A percentile compares a stretch with the other conserved stretches of the same genome.
Evolutionary conservation across 2,113 vertebrate genomes (phyloP).

Genomic region (Perca schrenkii): DNA sequence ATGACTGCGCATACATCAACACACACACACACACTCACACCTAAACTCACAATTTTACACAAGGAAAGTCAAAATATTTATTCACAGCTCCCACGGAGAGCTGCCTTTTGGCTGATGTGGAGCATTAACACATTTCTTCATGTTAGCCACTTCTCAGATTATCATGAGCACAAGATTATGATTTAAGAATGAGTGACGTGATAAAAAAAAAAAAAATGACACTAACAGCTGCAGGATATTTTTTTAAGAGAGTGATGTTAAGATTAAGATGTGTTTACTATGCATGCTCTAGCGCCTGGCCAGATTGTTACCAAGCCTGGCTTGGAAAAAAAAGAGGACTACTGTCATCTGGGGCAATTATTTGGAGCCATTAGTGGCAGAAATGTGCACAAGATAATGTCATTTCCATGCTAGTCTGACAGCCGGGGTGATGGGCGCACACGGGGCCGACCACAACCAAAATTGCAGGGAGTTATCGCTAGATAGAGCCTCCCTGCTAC

Average conservation of each 20-base stretch:
- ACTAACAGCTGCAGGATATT: conserved; percentile 21
- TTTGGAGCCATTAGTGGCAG: conserved; percentile 69
- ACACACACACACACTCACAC: conserved; percentile 28
- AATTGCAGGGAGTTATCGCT: conserved; percentile 67
- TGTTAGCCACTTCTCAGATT: conserved; percentile 52
- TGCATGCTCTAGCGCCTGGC: not conserved
- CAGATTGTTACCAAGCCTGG: conserved; percentile 7
- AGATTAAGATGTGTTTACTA: conserved; percentile 4
- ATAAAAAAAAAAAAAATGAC: conserved; percentile 9
- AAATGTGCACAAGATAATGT: conserved; percentile 64
- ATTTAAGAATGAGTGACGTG: conserved; percentile 59
- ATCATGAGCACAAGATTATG: conserved; percentile 42
- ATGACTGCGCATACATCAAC: conserved; percentile 45
- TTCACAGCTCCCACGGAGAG: conserved; percentile 70
- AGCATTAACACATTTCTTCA: conserved; percentile 58
- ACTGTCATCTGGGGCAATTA: conserved; percentile 61
- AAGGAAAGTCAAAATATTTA: conserved; percentile 77
- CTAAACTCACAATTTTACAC: conserved; percentile 46
- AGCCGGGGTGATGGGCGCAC: conserved; percentile 59
- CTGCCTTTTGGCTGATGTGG: conserved; percentile 62
- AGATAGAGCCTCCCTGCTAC: conserved; percentile 38
- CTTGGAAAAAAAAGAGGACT: conserved; percentile 27
- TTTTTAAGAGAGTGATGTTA: conserved; percentile 27
- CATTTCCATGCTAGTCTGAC: conserved; percentile 64
- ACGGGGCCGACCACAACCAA: conserved; percentile 57